Evolutionary conservation across 2,797 vertebrate species (phyloP), one percentile per base, ranked within the genome.

Genomic region (Scomberomorus guttatus): DNA sequence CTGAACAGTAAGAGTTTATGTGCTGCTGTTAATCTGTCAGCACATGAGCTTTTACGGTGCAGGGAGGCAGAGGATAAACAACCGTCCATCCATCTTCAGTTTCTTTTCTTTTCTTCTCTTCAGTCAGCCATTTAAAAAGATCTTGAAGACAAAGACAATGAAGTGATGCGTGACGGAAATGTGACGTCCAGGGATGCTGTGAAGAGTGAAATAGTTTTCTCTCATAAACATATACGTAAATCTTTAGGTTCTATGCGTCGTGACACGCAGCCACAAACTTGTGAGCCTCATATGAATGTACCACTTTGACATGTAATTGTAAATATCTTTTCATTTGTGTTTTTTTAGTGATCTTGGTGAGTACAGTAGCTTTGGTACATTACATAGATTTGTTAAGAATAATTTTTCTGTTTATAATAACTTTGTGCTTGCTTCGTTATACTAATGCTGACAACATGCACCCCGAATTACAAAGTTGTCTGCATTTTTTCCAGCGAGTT

Each of bases 1-100:
- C 93, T 94, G 87, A 97, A 97, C 96, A 97, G 96, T 97, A 97
- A 97, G 96, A 96, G 95, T 97, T 96, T 96, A 96, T 96, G 96
- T 96, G 96, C 96, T 96, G 96, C 87, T 93, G 54, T 71, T 87
- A 75, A 76, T 79, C 57, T 79, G 77, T 94, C 96, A 95, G 96
- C 96, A 95, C 93, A 91, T 95, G 80, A 91, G 75, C 95, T 96
- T 94, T 96, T 97, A 95, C 96, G 83, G 95, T 96, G 89, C 93
- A 93, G 95, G 94, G 96, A 95, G 87, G 79, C 70, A 64, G 93
- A 92, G 76, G 83, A 85, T 42, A 52, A 77, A 85, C 86, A 72
- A 56, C 82, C 62, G 4, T 27, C 64, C 55, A 75, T 60, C 6
- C 20, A 12, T 5, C 10, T 68, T 18, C 2, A 24, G 14, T 56